phyloP scores from a whole-genome alignment of 2,797 vertebrate species.

The Echiichthys vipera region DNA sequence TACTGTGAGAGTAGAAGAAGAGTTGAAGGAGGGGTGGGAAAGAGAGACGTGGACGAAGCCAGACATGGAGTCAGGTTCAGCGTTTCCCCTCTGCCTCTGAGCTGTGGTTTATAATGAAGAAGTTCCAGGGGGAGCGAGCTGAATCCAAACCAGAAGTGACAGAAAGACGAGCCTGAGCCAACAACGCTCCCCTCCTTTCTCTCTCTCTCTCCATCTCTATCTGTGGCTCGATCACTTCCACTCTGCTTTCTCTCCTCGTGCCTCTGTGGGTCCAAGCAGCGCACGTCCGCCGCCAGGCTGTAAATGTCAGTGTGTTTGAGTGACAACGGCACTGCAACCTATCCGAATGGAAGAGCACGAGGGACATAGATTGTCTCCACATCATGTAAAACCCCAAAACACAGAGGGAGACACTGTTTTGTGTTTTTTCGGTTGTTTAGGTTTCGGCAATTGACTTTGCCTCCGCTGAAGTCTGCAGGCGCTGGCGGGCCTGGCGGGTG shows the following conservation, averaged over 20 bases:
- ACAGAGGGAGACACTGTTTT: constrained; percentile 56
- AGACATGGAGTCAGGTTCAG: constrained; percentile 58
- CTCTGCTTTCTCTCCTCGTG: constrained; percentile 35
- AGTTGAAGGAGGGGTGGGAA: constrained; percentile 51
- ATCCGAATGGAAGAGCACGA: constrained; percentile 51
- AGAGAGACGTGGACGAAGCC: constrained; percentile 46
- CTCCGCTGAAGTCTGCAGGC: constrained; percentile 64
- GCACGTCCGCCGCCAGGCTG: constrained; percentile 50
- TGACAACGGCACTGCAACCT: constrained; percentile 41
- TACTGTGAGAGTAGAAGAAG: constrained; percentile 20
- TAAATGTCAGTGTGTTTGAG: constrained; percentile 50
- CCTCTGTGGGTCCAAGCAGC: constrained; percentile 10
- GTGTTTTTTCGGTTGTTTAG: constrained; percentile 75
- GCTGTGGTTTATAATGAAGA: constrained; percentile 56
- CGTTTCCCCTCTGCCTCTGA: constrained; percentile 32
- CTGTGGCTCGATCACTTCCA: constrained; percentile 56
- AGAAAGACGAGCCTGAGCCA: constrained; percentile 63
- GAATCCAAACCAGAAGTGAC: constrained; percentile 73
- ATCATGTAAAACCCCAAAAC: constrained; percentile 39
- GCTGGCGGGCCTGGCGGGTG: constrained; percentile 58
- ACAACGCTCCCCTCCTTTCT: constrained; percentile 28
- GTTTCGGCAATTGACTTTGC: constrained; percentile 70
- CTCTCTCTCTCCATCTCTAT: constrained; percentile 52
- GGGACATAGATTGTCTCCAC: constrained; percentile 51
- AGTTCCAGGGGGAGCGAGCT: constrained; percentile 48